phyloP scores from a whole-genome alignment of 64 coral and sea anemone species.

The Dendrophyllia cribrosa region DNA sequence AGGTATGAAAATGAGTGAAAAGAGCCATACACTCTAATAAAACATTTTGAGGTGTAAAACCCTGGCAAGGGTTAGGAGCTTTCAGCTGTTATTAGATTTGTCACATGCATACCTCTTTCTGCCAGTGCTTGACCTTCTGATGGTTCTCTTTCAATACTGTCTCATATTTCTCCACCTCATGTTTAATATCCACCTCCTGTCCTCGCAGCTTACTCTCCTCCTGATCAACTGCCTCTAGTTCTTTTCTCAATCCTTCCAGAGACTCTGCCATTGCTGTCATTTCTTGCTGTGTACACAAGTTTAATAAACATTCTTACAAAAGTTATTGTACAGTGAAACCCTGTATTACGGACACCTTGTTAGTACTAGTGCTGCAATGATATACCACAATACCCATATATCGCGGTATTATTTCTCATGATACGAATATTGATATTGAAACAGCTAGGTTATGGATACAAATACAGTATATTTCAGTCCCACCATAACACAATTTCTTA shows the following conservation, averaged over 20 bases:
- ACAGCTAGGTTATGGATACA: too few relatives aligned
- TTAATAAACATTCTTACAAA: background rate
- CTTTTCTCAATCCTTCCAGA: conserved; percentile 43
- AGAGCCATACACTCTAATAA: too few relatives aligned
- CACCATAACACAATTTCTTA: too few relatives aligned
- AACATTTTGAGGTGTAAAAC: too few relatives aligned
- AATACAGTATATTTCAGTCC: too few relatives aligned
- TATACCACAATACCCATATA: too few relatives aligned
- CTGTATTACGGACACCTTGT: too few relatives aligned
- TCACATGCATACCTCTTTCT: conserved; percentile 75
- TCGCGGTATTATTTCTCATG: too few relatives aligned
- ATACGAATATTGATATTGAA: too few relatives aligned
- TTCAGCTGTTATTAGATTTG: background rate
- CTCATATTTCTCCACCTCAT: conserved; percentile 95
- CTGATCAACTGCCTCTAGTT: conserved; percentile 63
- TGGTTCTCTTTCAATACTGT: conserved; percentile 84
- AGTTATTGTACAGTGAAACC: background rate
- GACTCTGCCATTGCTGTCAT: conserved; percentile 85
- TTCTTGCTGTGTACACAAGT: conserved; percentile 19
- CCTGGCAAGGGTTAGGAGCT: too few relatives aligned
- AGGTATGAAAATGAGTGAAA: too few relatives aligned
- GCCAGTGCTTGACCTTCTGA: conserved; percentile 90
- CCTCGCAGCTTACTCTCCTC: conserved; percentile 76
- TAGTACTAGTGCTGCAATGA: too few relatives aligned
- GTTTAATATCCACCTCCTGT: conserved; percentile 93